These are phyloP conservation scores for Spicauda simplicius DNA, from an alignment of 2,888 invertebrate genomes.

Conservation along the genomic window DNA sequence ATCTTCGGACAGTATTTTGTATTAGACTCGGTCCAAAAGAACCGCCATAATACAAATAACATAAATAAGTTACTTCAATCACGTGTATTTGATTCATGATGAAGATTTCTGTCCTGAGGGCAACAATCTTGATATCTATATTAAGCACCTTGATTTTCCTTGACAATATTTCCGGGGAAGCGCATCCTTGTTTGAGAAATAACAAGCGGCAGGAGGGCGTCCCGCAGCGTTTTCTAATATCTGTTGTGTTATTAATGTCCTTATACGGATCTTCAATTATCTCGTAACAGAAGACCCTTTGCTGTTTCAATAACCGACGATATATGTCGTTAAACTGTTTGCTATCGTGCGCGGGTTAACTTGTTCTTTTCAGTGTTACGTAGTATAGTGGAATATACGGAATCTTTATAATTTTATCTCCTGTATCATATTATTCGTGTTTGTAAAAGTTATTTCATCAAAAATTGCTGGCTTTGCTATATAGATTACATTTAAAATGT, in stretches of 20 bases:
- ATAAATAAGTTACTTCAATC: slow-evolving; percentile 18
- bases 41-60: slow-evolving; percentile 1
- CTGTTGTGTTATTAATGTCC: slow-evolving; percentile 79
- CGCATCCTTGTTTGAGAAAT: slow-evolving; percentile 69
- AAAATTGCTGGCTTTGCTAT: too few relatives aligned
- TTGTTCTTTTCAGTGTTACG: not conserved
- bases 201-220: slow-evolving; percentile 63
- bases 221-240: slow-evolving; percentile 61
- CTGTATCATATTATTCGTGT: too few relatives aligned
- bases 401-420: too few relatives aligned
- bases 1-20: too few relatives aligned
- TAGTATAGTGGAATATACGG: too few relatives aligned
- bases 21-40: too few relatives aligned
- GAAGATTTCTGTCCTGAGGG: slow-evolving; percentile 11
- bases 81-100: slow-evolving; percentile 29
- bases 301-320: slow-evolving; percentile 54
- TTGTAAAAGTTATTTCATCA: too few relatives aligned
- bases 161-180: slow-evolving; percentile 64
- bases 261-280: slow-evolving; percentile 75
- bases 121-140: slow-evolving; percentile 25
- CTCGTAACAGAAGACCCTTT: slow-evolving; percentile 54
- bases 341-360: slow-evolving; percentile 41
- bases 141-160: slow-evolving; percentile 55
- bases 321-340: slow-evolving; percentile 50
- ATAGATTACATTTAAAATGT: too few relatives aligned